Percentiles rank a stretch among this genome's conserved stretches.
Evolutionary conservation across 2,797 vertebrate species (phyloP).

Genomic region (Platalea minor): DNA sequence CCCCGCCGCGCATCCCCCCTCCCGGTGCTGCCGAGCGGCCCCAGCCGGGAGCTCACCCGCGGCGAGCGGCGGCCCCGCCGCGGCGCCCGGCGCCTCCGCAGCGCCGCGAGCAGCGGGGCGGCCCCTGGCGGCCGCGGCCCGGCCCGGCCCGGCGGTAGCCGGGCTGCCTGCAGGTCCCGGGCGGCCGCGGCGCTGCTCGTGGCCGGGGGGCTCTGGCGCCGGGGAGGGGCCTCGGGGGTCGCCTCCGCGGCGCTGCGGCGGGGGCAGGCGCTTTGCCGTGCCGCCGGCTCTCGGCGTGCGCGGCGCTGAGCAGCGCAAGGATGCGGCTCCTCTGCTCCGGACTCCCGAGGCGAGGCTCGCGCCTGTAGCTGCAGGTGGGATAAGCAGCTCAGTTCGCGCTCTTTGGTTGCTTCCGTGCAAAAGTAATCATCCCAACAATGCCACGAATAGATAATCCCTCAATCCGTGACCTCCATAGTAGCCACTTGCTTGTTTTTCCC

Average conservation of each 20-base stretch:
- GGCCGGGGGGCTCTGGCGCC: not conserved
- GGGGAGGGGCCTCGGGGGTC: not conserved
- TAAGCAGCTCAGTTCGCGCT: not conserved
- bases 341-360: accelerated
- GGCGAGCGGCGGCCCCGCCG: not conserved
- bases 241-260: not conserved
- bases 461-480: accelerated
- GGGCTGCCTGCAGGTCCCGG: too few relatives aligned
- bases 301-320: not conserved
- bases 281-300: not conserved
- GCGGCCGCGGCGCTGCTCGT: not conserved
- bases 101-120: not conserved
- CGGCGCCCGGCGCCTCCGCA: not conserved
- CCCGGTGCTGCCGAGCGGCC: not conserved
- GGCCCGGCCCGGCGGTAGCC: too few relatives aligned
- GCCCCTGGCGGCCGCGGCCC: not conserved
- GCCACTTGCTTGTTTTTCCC: not conserved
- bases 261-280: not conserved
- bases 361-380: not conserved
- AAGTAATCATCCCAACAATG: accelerated
- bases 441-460: accelerated
- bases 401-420: not conserved
- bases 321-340: not conserved
- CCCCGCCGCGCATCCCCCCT: not conserved
- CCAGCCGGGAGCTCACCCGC: not conserved